These are phyloP conservation scores for Nesogale talazaci DNA, from an alignment of 2,113 vertebrate species.

Conservation along the genomic window DNA sequence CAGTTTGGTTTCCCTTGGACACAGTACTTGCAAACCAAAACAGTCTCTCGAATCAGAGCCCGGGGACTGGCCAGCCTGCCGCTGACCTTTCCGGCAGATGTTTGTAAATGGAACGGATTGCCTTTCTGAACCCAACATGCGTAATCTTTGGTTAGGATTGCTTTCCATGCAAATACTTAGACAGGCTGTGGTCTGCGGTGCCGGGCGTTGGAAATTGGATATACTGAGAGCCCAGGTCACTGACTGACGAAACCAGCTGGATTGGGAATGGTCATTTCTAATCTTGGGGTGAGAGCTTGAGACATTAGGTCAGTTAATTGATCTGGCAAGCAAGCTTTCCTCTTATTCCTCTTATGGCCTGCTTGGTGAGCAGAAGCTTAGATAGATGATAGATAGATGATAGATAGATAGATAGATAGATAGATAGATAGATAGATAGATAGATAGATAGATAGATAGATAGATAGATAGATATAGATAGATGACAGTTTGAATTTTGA, in stretches of 20 bases:
- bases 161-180: conserved; percentile 63
- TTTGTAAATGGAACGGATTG: conserved; percentile 59
- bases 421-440: no score
- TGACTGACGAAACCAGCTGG: conserved; percentile 49
- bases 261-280: conserved; percentile 56
- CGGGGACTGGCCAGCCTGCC: conserved; percentile 44
- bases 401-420: no score
- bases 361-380: not conserved
- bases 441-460: no score
- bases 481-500: conserved; percentile 2
- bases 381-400: no score
- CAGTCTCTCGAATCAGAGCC: conserved; percentile 46
- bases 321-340: conserved; percentile 55
- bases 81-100: conserved; percentile 75
- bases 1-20: conserved; percentile 69
- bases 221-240: conserved; percentile 40
- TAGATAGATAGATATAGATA: not conserved
- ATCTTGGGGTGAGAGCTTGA: conserved; percentile 53
- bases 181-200: conserved; percentile 66
- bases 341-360: conserved; percentile 41
- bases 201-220: conserved; percentile 58
- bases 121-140: conserved; percentile 62
- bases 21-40: conserved; percentile 55
- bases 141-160: conserved; percentile 72
- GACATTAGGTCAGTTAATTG: conserved; percentile 51